A percentile compares a stretch with the other conserved stretches of the same genome.
Conservation (phyloP, 2,113 vertebrate genomes). For the Bubo bubo region DNA sequence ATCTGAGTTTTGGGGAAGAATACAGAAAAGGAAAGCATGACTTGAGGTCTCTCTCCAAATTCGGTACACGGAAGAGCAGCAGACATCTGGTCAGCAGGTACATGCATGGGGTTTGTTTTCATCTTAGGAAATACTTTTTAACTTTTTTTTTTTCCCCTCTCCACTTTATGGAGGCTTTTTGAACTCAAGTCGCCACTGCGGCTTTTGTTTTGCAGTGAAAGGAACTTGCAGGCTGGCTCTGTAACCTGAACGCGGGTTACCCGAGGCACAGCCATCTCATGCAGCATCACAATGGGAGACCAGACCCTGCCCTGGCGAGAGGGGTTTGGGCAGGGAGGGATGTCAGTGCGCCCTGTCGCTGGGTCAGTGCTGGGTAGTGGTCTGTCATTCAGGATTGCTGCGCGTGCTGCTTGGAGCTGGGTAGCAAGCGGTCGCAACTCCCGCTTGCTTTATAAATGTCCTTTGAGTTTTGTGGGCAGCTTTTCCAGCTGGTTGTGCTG, state of each 20-base stretch:
- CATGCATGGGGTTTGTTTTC: fast-evolving
- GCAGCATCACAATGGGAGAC: fast-evolving
- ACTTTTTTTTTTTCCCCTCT: fast-evolving
- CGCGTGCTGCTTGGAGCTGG: not conserved
- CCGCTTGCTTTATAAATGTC: not conserved
- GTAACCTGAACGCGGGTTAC: not conserved
- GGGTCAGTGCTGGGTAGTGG: not conserved
- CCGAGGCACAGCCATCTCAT: fast-evolving
- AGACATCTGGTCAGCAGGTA: not conserved
- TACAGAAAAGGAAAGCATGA: not conserved
- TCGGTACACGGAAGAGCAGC: fast-evolving
- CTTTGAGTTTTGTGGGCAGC: not conserved
- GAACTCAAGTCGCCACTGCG: not conserved
- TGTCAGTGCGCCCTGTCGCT: too few relatives aligned
- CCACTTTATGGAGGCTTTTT: not conserved
- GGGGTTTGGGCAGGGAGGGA: not conserved
- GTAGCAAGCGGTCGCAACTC: fast-evolving
- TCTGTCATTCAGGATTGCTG: not conserved
- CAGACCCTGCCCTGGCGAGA: not conserved
- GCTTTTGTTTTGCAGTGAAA: not conserved
- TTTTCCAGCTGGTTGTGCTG: not conserved
- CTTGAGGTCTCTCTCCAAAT: not conserved
- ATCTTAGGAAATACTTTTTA: not conserved
- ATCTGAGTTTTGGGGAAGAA: not conserved
- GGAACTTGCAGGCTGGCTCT: not conserved